Conservation (phyloP, 2,113 vertebrate genomes). For the Grus americana region DNA sequence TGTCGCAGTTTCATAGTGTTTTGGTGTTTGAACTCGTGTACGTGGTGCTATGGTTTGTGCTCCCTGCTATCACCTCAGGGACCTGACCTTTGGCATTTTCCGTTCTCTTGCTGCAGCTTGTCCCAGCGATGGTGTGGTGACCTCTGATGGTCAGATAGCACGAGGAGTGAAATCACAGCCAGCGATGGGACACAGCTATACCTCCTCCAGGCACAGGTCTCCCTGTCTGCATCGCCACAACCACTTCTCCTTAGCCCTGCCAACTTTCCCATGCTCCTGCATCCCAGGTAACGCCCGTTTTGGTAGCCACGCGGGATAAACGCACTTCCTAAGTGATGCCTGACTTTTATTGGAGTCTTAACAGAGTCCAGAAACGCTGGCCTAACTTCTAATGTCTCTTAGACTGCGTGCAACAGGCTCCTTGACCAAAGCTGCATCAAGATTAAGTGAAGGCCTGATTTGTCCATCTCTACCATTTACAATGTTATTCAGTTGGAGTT, state of each 20-base stretch:
- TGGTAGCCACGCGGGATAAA: accelerated
- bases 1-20: background rate
- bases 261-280: background rate
- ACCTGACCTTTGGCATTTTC: background rate
- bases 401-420: background rate
- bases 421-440: background rate
- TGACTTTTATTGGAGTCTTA: background rate
- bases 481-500: accelerated
- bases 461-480: background rate
- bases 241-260: background rate
- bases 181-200: background rate
- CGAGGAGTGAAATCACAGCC: background rate
- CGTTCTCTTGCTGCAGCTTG: background rate
- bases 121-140: background rate
- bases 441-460: background rate
- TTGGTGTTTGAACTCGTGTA: background rate
- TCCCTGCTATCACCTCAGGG: background rate
- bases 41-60: background rate
- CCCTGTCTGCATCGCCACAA: background rate
- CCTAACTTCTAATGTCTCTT: background rate
- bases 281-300: background rate
- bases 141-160: background rate
- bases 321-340: background rate
- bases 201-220: background rate
- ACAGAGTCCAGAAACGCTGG: background rate